Conservation (phyloP, 2,113 vertebrate genomes). For the Spermophilus dauricus region DNA sequence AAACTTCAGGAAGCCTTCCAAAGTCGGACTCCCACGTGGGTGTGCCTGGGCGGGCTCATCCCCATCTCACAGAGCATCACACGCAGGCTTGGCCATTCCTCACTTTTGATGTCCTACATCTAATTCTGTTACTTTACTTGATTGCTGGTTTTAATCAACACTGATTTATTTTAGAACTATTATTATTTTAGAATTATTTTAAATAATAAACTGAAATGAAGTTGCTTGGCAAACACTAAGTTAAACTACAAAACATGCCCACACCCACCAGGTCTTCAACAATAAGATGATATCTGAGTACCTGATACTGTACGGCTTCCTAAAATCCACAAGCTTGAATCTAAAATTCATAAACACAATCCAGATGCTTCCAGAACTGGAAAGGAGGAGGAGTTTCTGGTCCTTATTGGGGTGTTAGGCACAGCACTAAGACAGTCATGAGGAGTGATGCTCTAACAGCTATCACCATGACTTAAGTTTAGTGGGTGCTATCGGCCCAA, state of each 20-base stretch:
- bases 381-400: background rate
- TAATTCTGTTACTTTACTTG: background rate
- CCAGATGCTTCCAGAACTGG: background rate
- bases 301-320: background rate
- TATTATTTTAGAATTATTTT: background rate
- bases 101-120: background rate
- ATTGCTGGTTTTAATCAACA: background rate
- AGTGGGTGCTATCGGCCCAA: conserved; percentile 70
- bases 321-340: background rate
- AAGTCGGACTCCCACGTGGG: no score
- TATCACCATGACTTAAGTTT: conserved; percentile 69
- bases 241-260: background rate
- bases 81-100: background rate
- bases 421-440: background rate
- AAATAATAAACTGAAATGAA: conserved; percentile 7
- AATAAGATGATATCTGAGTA: background rate
- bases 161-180: background rate
- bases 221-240: background rate
- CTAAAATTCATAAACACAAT: background rate
- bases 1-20: no score
- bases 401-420: background rate
- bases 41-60: no score
- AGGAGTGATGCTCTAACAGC: conserved; percentile 59
- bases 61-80: no score
- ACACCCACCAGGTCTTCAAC: background rate